Base-by-base conservation (phyloP, 2,888 invertebrate genomes). In the Poecilus cupreus region DNA sequence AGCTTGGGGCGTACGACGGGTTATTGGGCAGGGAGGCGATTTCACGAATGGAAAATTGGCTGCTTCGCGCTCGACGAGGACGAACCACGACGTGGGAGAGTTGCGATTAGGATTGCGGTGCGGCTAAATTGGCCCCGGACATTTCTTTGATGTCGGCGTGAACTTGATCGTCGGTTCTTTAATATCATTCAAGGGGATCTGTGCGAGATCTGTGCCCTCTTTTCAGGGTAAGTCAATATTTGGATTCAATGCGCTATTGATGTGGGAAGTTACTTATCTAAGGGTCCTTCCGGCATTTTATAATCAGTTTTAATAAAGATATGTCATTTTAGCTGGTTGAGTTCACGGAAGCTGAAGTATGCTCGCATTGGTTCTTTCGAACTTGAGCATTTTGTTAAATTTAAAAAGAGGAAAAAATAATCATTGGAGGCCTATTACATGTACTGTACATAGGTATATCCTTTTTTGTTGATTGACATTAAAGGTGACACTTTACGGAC, bases 1-100 rank as follows among this genome's bases (percentile, higher is more conserved):
- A 10, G 39, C 37, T 39, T 39, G 24, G 26, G 10, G 37, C 32
- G n/a, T 60, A 1, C 6, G 60, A 26, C 8, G 26, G 24, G 32
- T 68, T 37, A 68, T 68, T 37, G 39, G 39, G 20, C 68, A 16
- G 39, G 16, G 26, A 6, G 46, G 24, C 46, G 32, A 72, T 72
- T 72, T 70, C 72, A n/a, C 72, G 32, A 72, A 72, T 72, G 46
- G 46, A 72, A 72, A 46, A 72, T 70, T 70, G 70, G 70, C 32
- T 43, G 43, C 10, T 32, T 32, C 32, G 32, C 32, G 5, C 32
- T 3, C 13, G 70, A 18, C 1, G 10, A 2, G 39, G 20, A 18
- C 26, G 51, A n/a, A n/a, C n/a, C n/a, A 18, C 5, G 10, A 10
- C 16, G 18, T 5, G 60, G 60, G 20, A 24, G 32, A 60, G 32